These are phyloP conservation scores for Sesia bembeciformis DNA, from an alignment of 2,888 invertebrate species.

Conservation along the genomic window DNA sequence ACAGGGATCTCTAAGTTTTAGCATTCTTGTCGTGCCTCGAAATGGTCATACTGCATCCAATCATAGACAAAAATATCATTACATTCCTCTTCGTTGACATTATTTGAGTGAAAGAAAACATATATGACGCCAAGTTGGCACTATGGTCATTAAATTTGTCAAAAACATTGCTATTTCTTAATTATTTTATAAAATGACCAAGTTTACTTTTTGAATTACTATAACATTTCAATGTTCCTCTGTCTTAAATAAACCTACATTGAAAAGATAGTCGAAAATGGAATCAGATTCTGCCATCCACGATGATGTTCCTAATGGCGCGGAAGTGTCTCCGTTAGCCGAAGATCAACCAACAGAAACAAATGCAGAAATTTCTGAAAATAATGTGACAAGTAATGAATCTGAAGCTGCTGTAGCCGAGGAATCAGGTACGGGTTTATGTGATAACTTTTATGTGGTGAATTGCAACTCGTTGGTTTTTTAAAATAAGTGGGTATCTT, in stretches of 20 bases:
- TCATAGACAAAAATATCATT: too few relatives aligned
- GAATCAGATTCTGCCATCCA: conserved; percentile 57
- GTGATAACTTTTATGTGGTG: too few relatives aligned
- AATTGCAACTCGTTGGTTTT: too few relatives aligned
- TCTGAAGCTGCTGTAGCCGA: conserved; percentile 37
- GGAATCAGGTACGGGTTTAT: conserved; percentile 27
- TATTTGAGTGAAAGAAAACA: background rate
- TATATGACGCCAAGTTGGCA: conserved; percentile 13
- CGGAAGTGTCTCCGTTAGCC: conserved; percentile 59
- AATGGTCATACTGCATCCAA: too few relatives aligned
- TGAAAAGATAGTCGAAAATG: conserved; percentile 29
- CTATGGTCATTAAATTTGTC: conserved; percentile 32
- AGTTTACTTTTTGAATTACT: conserved; percentile 26
- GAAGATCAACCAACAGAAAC: conserved; percentile 48
- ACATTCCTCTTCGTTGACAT: too few relatives aligned
- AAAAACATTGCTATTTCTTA: conserved; percentile 20
- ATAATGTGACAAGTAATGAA: conserved; percentile 46
- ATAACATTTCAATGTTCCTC: conserved; percentile 43
- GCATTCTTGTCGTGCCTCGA: too few relatives aligned
- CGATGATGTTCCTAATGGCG: conserved; percentile 60
- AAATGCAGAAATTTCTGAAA: conserved; percentile 44
- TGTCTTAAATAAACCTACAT: conserved; percentile 15
- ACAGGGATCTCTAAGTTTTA: too few relatives aligned
- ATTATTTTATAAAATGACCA: conserved; percentile 27
- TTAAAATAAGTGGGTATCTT: too few relatives aligned